Conservation (phyloP, 2,113 vertebrate genomes). For the Peucedramus taeniatus region DNA sequence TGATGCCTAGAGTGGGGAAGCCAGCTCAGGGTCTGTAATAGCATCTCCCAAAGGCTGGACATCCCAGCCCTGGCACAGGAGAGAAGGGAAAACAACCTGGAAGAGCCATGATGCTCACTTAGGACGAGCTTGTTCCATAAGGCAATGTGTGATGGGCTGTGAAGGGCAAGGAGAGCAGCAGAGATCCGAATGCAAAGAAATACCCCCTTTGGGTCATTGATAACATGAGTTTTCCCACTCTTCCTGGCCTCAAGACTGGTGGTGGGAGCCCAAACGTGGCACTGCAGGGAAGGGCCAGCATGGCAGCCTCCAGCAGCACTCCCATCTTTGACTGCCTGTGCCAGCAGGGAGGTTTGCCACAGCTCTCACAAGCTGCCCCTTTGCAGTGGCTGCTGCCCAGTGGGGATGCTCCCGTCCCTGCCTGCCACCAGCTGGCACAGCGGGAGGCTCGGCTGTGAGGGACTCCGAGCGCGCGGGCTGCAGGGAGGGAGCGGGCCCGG, state of each 20-base stretch:
- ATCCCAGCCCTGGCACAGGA: background rate
- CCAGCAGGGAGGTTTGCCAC: background rate
- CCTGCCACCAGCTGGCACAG: rapidly evolving
- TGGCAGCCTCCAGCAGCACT: background rate
- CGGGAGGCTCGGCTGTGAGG: rapidly evolving
- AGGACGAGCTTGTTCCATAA: background rate
- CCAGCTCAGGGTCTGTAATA: background rate
- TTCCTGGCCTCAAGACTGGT: background rate
- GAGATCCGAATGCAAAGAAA: background rate
- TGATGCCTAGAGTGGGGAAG: background rate
- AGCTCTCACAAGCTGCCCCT: background rate
- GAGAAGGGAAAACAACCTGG: background rate
- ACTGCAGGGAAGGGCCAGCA: background rate
- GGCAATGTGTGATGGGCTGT: rapidly evolving
- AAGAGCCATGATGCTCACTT: background rate
- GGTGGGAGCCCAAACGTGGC: background rate
- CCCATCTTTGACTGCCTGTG: rapidly evolving
- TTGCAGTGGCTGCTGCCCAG: background rate
- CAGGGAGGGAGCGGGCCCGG: rapidly evolving
- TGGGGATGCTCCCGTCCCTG: rapidly evolving
- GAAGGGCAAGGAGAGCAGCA: background rate
- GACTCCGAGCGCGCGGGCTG: rapidly evolving
- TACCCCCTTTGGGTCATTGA: background rate
- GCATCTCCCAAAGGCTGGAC: background rate
- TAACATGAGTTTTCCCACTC: background rate